Evolutionary conservation across 2,797 vertebrate species (phyloP).

Genomic region (Rachycentron canadum): DNA sequence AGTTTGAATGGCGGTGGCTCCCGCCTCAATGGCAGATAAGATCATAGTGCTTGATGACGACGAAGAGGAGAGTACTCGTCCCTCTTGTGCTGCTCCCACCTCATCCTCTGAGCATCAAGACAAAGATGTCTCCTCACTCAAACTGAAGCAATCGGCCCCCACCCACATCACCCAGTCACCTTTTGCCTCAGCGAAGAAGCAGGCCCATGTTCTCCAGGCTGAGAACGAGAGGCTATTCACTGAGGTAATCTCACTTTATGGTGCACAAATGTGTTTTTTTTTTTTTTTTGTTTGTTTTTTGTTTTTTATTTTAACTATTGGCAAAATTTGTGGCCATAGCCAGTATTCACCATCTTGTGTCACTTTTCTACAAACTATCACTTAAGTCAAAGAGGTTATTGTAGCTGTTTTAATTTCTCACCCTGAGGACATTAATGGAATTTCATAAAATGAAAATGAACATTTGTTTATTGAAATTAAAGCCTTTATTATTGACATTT

Average conservation of each 20-base stretch:
- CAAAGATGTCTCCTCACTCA: conserved; percentile 2
- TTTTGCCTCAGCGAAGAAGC: conserved; percentile 75
- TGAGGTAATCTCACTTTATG: conserved; percentile 71
- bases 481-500: neutral
- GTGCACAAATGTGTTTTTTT: too few species aligned
- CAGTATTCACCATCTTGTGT: neutral
- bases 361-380: too few species aligned
- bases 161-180: conserved; percentile 82
- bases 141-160: conserved; percentile 36
- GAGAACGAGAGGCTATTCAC: conserved; percentile 83
- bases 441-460: neutral
- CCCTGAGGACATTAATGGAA: neutral
- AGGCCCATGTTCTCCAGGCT: conserved; percentile 66
- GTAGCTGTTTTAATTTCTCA: neutral
- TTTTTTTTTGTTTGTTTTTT: too few species aligned
- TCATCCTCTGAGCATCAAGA: conserved; percentile 24
- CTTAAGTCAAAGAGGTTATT: too few species aligned
- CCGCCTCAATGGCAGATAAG: conserved; percentile 77
- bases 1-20: conserved; percentile 76
- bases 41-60: conserved; percentile 85
- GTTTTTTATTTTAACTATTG: too few species aligned
- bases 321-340: neutral
- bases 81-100: conserved; percentile 56
- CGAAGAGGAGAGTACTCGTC: conserved; percentile 64
- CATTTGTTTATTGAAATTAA: neutral